Percentiles rank a stretch among this genome's conserved stretches.
These are phyloP conservation scores for Octopus sinensis DNA, from an alignment of 1,140 invertebrate species.

Conservation along the genomic window DNA sequence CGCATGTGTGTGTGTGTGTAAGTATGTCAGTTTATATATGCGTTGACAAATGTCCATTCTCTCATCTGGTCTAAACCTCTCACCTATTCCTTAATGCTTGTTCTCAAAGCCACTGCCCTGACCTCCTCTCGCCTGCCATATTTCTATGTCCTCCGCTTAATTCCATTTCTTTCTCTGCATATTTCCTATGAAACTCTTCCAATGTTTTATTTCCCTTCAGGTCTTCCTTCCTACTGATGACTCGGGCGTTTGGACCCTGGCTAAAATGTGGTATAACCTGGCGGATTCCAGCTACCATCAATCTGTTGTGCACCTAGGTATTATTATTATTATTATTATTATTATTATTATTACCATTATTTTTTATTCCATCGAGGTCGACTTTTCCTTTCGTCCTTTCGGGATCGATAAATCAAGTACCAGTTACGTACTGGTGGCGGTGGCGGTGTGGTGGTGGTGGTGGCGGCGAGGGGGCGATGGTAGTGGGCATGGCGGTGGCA, in stretches of 20 bases:
- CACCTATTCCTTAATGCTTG: no score
- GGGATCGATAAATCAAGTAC: no score
- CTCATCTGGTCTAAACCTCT: no score
- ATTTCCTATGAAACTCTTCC: background rate
- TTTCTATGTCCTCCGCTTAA: background rate
- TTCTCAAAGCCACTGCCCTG: no score
- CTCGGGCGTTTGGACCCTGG: conserved; percentile 58
- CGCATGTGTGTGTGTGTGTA: fast-evolving
- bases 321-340: background rate
- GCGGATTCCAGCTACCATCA: conserved; percentile 60
- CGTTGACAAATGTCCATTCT: background rate
- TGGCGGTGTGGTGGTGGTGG: no score
- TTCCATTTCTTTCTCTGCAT: no score
- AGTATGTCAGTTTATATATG: fast-evolving
- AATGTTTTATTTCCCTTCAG: conserved; percentile 27
- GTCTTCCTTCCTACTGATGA: conserved; percentile 57
- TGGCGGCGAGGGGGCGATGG: no score
- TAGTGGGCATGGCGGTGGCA: no score
- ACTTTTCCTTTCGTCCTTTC: background rate
- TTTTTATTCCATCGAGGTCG: background rate
- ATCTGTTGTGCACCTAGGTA: conserved; percentile 59
- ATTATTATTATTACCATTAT: background rate
- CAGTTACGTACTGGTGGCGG: no score
- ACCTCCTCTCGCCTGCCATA: no score
- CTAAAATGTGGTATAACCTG: conserved; percentile 63